Evolutionary conservation across 2,888 invertebrate species (phyloP), one percentile per base, ranked within the genome.

Genomic region (Drosophila merina): DNA sequence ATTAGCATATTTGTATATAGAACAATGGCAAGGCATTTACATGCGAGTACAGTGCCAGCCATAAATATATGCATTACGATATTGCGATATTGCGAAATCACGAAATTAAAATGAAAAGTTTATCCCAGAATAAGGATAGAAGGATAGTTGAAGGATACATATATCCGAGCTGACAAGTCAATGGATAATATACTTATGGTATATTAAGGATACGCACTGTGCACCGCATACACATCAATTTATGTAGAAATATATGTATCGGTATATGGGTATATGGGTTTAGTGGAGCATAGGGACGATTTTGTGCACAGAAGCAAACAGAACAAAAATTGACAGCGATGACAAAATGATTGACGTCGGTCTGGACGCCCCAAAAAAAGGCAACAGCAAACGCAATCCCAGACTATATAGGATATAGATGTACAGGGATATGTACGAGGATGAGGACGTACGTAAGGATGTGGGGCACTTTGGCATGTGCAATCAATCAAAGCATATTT

Each of bases 331-430:
- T 82, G 80, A 79, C 71, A 75, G 64, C 73, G 80, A 70, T 72
- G 64, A 69, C 67, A 66, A 70, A 73, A 71, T 88, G 79, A 79
- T 88, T 81, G 76, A 76, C 86, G 70, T 72, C 71, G 76, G 60
- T 79, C 66, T 44, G 66, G 45, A 30, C 36, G 25, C 1, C 9
- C 51, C 36, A 25, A 54, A 47, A 12, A 8, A 30, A 36, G 9
- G 5, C 20, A 7, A 36, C 7, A 30, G 36, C 59, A 52, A 56
- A 50, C 47, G 54, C 52, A 68, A 64, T 62, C 64, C 51, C 62
- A 49, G 48, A 47, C 31, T 26, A 25, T 5, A 12, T n/a, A 6
- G 28, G 26, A 44, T n/a, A 9, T 10, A n/a, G 20, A 9, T 45
- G 8, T 38, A 20, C 20, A 10, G 2, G 26, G 33, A 7, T 31